Percentiles rank a stretch among this genome's conserved stretches.
phyloP scores from a whole-genome alignment of 2,113 vertebrate genomes.

The Athene cunicularia region DNA sequence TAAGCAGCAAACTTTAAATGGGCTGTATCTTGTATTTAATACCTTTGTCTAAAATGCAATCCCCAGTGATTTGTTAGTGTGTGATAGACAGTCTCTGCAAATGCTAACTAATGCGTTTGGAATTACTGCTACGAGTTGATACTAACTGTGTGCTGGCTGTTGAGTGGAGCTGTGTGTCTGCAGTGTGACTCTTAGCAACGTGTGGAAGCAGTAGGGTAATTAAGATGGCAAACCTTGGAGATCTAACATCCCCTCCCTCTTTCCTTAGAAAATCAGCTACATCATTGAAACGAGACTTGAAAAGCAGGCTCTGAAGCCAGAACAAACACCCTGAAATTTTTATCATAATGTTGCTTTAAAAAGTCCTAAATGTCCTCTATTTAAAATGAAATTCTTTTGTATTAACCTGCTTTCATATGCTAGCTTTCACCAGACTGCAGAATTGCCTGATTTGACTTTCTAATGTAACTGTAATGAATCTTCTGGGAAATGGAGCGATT shows the following conservation, averaged over 20 bases:
- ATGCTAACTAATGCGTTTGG: neutral
- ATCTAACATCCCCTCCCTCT: conserved; percentile 40
- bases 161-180: neutral
- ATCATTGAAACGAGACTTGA: conserved; percentile 47
- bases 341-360: conserved; percentile 79
- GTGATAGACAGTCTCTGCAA: neutral
- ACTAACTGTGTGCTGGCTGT: neutral
- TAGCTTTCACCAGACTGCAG: conserved; percentile 83
- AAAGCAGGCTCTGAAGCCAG: conserved; percentile 54
- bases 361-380: conserved; percentile 79
- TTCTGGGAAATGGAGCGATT: conserved; percentile 85
- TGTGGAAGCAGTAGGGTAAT: conserved; percentile 71
- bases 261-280: conserved; percentile 50
- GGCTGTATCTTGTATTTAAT: neutral
- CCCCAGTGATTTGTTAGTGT: neutral
- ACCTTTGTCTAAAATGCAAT: neutral
- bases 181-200: conserved; percentile 59
- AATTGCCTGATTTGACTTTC: conserved; percentile 98
- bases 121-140: neutral
- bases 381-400: conserved; percentile 85
- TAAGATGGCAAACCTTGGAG: conserved; percentile 76
- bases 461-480: conserved; percentile 97
- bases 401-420: conserved; percentile 80
- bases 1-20: neutral
- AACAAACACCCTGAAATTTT: conserved; percentile 74